Base-by-base conservation (phyloP, 2,888 invertebrate species). In the Heliconius ethilla region DNA sequence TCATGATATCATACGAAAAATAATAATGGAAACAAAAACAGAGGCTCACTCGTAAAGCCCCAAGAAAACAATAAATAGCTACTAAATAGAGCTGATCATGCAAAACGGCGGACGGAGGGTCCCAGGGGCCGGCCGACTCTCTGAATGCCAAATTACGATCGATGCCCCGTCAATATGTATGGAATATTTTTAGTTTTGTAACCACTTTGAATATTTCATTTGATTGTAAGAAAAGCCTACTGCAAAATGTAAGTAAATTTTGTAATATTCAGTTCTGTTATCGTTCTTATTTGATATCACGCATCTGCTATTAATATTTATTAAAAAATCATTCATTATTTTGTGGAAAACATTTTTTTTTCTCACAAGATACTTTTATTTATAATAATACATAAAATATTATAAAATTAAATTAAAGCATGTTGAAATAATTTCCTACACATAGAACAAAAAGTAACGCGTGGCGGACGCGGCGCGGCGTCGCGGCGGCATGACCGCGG, bases 61-160 rank as follows among this genome's bases (percentile, higher is more conserved):
- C 40, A 40, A 79, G 81, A 78, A 84, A 83, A 84, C 85, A 86
- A 86, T 85, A 84, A 84, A 84, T 83, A 85, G 82, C 81, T 82
- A 83, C 84, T 85, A 85, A 86, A 86, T 82, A 83, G 79, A 81
- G 88, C 88, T 87, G 88, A 89, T 84, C 88, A 89, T 89, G 89
- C 82, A 81, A 82, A 82, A 82, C 78, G 77, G 55, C 62, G 72
- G 72, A 33, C 59, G 70, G 45, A 27, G 55, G 33, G 55, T 33
- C 72, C 29, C 6, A 1, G 29, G 55, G 29, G 15, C 22, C 70
- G 70, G 55, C n/a, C 1, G 72, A 13, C 9, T 62, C 72, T 18
- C 59, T 33, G 75, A 72, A 75, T 75, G 25, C 59, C 65, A 67
- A 72, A 27, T 51, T 67, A 62, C 78, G 73, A 73, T 69, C 75